Evolutionary conservation across 2,888 invertebrate genomes (phyloP).

Genomic region (Heliconius ismenius): DNA sequence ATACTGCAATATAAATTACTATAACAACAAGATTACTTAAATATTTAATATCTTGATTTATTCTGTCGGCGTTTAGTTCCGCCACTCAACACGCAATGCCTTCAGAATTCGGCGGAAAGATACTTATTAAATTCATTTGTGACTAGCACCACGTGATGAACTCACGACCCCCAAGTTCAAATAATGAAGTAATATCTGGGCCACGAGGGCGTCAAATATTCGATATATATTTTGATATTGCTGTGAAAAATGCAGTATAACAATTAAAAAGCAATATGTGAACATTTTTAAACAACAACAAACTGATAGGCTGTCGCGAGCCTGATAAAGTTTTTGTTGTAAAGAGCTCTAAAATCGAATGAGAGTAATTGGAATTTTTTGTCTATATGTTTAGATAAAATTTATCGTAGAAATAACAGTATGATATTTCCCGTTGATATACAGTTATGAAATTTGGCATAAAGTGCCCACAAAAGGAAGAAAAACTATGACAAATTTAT

Average conservation of each 20-base stretch:
- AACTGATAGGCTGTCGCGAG: slow-evolving; percentile 23
- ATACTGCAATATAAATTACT: too few relatives aligned
- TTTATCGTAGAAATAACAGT: neutral
- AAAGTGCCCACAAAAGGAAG: too few relatives aligned
- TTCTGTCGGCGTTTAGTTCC: too few relatives aligned
- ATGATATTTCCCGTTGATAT: too few relatives aligned
- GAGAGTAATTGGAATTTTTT: slow-evolving; percentile 5
- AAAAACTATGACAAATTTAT: too few relatives aligned
- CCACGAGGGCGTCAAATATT: neutral
- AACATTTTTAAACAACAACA: slow-evolving; percentile 5
- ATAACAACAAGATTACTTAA: too few relatives aligned
- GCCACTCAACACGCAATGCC: too few relatives aligned
- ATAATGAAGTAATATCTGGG: neutral
- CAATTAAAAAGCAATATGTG: neutral
- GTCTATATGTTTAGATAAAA: slow-evolving; percentile 13
- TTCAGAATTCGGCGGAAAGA: too few relatives aligned
- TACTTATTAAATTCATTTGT: too few relatives aligned
- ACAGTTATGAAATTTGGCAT: too few relatives aligned
- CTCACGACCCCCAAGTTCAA: neutral
- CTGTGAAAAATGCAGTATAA: slow-evolving; percentile 5
- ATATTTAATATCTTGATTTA: too few relatives aligned
- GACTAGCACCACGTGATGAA: neutral
- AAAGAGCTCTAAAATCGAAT: slow-evolving; percentile 7
- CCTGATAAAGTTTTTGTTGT: slow-evolving; percentile 1
- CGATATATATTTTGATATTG: neutral